phyloP scores from a whole-genome alignment of 2,113 vertebrate species.

The Apteryx mantelli region DNA sequence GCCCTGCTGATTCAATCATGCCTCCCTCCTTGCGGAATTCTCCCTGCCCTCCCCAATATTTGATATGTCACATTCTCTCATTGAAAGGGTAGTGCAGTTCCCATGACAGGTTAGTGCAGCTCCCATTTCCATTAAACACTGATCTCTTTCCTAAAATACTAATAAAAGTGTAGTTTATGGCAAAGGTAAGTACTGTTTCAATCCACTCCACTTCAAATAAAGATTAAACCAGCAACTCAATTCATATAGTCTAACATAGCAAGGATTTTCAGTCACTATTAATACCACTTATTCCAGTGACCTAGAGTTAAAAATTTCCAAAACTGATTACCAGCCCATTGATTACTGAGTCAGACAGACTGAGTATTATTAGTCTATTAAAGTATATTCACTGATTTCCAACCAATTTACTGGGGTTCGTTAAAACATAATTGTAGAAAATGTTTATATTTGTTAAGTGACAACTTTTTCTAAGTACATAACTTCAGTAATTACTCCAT shows the following conservation, averaged over 20 bases:
- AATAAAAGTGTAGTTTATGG: neutral
- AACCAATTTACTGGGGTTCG: accelerated
- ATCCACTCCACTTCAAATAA: neutral
- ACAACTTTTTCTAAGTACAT: neutral
- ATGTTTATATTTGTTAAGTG: neutral
- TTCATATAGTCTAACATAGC: neutral
- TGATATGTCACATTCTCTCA: neutral
- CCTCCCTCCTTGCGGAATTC: neutral
- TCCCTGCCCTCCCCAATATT: neutral
- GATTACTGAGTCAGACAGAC: neutral
- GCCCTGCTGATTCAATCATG: neutral
- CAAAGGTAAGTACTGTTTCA: neutral
- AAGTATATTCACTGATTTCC: neutral
- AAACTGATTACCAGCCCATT: neutral
- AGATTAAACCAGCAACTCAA: neutral
- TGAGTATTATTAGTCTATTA: neutral
- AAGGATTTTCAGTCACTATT: neutral
- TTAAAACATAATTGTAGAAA: neutral
- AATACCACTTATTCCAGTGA: neutral
- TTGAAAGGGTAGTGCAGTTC: neutral
- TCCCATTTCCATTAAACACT: neutral
- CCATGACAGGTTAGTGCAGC: neutral
- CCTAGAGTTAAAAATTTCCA: neutral
- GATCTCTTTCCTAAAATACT: neutral
- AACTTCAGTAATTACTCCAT: neutral